Conservation (phyloP, 2,888 invertebrate species). For the Tinea semifulvella region DNA sequence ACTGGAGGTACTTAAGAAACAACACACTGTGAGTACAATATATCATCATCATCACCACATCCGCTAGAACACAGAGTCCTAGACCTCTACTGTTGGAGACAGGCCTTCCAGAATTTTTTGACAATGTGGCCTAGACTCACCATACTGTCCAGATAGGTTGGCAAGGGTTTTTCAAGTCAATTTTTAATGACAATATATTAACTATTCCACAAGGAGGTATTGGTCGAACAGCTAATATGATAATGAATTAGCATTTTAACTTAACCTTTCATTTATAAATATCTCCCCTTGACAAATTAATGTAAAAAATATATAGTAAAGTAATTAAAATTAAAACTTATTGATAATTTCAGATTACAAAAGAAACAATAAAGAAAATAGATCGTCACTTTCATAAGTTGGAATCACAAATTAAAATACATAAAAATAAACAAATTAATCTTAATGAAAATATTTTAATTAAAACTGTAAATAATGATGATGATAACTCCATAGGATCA, state of each 20-base stretch:
- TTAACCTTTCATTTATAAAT: no score
- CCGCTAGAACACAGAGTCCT: no score
- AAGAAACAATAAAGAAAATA: constrained; percentile 16
- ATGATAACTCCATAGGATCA: not conserved
- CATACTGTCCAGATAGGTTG: no score
- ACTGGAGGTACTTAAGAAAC: not conserved
- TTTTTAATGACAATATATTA: no score
- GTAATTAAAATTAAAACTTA: not conserved
- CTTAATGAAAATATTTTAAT: not conserved
- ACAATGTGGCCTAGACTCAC: no score
- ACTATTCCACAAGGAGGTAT: no score
- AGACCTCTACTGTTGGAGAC: no score
- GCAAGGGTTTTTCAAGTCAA: no score
- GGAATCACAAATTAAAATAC: constrained; percentile 18
- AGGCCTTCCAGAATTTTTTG: not conserved
- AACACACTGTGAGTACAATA: not conserved
- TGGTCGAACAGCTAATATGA: no score
- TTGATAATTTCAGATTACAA: not conserved
- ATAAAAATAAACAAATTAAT: not conserved
- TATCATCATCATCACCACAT: not conserved
- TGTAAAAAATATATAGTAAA: no score
- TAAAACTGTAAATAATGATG: not conserved
- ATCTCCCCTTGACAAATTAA: no score
- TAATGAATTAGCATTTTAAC: no score
- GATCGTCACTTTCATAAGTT: constrained; percentile 24